These are phyloP conservation scores for Aramus guarauna DNA, from an alignment of 2,113 vertebrate genomes.

Conservation along the genomic window DNA sequence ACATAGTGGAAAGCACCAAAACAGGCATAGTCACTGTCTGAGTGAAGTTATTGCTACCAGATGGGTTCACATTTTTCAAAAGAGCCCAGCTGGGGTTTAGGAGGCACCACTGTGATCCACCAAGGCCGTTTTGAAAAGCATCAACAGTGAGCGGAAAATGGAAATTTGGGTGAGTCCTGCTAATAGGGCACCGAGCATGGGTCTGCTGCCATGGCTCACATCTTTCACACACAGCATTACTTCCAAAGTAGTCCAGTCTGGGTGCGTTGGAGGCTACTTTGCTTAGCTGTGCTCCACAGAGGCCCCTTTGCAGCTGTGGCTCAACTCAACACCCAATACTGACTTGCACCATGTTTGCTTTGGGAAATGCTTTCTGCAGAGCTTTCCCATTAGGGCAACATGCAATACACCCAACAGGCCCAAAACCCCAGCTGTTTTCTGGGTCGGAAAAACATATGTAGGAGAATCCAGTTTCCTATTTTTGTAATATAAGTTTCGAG, in stretches of 20 bases:
- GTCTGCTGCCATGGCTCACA: background rate
- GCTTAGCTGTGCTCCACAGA: background rate
- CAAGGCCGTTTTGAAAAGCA: background rate
- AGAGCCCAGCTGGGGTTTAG: background rate
- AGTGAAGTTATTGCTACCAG: background rate
- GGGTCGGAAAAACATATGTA: accelerated
- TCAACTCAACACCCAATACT: background rate
- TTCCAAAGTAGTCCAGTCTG: background rate
- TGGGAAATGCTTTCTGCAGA: background rate
- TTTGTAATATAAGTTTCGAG: accelerated
- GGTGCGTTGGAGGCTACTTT: background rate
- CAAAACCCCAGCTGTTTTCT: accelerated
- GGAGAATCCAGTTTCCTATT: background rate
- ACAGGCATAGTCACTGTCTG: background rate
- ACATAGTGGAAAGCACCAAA: background rate
- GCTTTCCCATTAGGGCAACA: background rate
- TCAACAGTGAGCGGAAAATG: background rate
- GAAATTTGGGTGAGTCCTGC: background rate
- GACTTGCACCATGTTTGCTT: background rate
- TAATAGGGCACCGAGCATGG: accelerated
- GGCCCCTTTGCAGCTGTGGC: background rate
- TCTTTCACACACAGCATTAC: accelerated
- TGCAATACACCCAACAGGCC: background rate
- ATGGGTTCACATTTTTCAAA: background rate
- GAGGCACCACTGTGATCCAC: background rate